Conservation (phyloP, 2,888 invertebrate species). For the Ormyrus pomaceus region DNA sequence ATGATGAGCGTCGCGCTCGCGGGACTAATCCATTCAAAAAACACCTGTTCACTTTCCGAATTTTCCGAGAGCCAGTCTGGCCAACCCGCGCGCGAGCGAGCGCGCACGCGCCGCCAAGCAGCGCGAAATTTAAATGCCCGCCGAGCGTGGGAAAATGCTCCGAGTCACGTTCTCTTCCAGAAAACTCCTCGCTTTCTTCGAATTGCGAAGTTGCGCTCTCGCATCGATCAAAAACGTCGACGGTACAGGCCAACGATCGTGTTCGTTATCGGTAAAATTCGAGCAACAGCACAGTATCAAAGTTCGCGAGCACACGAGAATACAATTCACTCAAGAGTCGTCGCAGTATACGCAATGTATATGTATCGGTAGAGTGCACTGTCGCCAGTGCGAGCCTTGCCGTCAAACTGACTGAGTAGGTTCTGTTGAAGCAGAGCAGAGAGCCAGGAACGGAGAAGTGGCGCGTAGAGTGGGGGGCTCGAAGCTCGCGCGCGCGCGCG, state of each 20-base stretch:
- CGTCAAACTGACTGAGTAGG: constrained; percentile 42
- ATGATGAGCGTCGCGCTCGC: neutral
- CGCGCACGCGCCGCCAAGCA: constrained; percentile 14
- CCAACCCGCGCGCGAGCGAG: constrained; percentile 72
- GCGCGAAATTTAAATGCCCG: constrained; percentile 40
- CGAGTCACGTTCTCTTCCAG: no score
- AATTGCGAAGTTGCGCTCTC: no score
- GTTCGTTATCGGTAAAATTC: no score
- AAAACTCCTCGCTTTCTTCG: no score
- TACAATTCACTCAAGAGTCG: no score
- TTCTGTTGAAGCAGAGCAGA: neutral
- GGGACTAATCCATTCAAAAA: constrained; percentile 80
- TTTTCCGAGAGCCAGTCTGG: constrained; percentile 81
- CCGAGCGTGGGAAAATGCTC: neutral
- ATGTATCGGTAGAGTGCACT: no score
- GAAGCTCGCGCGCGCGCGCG: neutral
- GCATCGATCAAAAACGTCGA: no score
- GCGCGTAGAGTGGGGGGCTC: constrained; percentile 1
- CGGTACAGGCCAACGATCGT: no score
- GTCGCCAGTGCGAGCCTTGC: constrained; percentile 7
- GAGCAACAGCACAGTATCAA: no score
- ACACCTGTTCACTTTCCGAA: constrained; percentile 86
- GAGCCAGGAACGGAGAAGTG: constrained; percentile 24
- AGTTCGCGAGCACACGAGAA: no score
- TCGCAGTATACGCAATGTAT: no score